These are phyloP conservation scores for Sandelia bainsii DNA, from an alignment of 2,797 vertebrate species.

Conservation along the genomic window DNA sequence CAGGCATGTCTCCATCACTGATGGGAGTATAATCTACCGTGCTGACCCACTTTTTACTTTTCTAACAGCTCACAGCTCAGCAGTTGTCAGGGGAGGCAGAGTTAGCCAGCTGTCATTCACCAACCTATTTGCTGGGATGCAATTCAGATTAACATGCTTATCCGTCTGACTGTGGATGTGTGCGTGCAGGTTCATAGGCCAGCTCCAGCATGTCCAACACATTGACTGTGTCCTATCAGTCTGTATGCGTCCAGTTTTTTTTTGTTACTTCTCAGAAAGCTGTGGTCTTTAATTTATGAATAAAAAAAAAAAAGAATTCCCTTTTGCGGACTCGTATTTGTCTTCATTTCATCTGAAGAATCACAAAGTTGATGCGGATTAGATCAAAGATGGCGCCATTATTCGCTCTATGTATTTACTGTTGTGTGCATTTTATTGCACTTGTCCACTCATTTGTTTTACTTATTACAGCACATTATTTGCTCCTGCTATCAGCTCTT, in stretches of 20 bases:
- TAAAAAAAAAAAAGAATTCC: no score
- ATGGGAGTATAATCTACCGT: constrained; percentile 40
- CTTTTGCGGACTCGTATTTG: no score
- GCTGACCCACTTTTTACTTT: constrained; percentile 60
- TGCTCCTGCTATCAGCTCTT: neutral
- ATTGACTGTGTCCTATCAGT: neutral
- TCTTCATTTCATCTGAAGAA: no score
- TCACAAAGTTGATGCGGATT: no score
- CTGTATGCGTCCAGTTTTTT: neutral
- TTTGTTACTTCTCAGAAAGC: neutral
- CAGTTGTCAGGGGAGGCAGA: constrained; percentile 34
- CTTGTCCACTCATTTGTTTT: neutral
- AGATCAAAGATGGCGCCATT: no score
- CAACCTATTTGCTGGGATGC: constrained; percentile 39
- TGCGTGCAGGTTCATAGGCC: neutral
- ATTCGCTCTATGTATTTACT: no score
- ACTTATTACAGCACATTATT: no score
- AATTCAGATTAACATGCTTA: constrained; percentile 46
- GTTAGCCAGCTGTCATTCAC: constrained; percentile 68
- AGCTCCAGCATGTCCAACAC: neutral
- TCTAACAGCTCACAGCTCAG: constrained; percentile 51
- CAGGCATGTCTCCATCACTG: constrained; percentile 27
- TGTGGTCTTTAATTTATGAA: neutral
- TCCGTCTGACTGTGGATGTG: constrained; percentile 7
- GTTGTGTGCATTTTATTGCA: no score